Percentiles rank a stretch among this genome's conserved stretches.
Conservation (phyloP, 2,888 invertebrate genomes). For the Phortica magna region DNA sequence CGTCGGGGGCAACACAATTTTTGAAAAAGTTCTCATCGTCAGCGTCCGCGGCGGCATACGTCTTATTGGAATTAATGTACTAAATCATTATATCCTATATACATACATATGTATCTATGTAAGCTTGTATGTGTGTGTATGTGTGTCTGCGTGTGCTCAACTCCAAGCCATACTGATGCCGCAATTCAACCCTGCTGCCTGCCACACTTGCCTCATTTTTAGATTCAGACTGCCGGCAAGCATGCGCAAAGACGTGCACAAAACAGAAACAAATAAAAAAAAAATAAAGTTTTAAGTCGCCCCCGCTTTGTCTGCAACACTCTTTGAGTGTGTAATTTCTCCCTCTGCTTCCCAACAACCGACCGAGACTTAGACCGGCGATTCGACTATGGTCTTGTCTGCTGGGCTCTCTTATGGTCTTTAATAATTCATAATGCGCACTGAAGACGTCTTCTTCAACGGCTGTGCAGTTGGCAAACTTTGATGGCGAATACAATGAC, state of each 20-base stretch:
- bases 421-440: constrained; percentile 38
- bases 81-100: constrained; percentile 24
- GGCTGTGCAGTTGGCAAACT: not conserved
- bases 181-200: too few relatives aligned
- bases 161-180: not conserved
- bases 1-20: not conserved
- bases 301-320: too few relatives aligned
- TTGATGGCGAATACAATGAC: constrained; percentile 3
- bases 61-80: constrained; percentile 27
- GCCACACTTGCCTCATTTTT: too few relatives aligned
- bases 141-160: not conserved
- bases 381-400: not conserved
- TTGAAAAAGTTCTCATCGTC: constrained; percentile 5
- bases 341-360: too few relatives aligned
- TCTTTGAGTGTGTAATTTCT: too few relatives aligned
- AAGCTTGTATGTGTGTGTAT: not conserved
- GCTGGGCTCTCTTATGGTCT: constrained; percentile 24
- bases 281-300: not conserved
- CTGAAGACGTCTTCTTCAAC: constrained; percentile 10
- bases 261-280: not conserved
- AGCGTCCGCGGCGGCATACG: not conserved
- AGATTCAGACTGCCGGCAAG: not conserved
- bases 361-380: too few relatives aligned
- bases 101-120: not conserved
- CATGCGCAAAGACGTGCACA: too few relatives aligned